Conservation (phyloP, 2,888 invertebrate genomes). For the Pseudanteris insignis region DNA sequence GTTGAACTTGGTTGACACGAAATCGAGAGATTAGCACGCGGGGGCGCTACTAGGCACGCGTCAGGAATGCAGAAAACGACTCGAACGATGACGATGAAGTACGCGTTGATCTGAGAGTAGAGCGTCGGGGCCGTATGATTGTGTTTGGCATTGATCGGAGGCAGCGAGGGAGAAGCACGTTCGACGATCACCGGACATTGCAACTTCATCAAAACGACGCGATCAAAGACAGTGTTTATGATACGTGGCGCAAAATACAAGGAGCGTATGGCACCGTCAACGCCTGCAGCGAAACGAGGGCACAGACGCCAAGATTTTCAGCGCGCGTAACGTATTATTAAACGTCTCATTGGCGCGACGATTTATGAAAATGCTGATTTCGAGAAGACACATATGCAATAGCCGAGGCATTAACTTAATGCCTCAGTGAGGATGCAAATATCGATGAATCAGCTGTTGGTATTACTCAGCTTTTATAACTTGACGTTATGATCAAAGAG, state of each 20-base stretch:
- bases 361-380: slow-evolving; percentile 41
- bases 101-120: no score
- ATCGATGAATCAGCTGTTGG: slow-evolving; percentile 34
- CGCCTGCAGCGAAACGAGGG: slow-evolving; percentile 18
- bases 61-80: no score
- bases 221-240: slow-evolving; percentile 31
- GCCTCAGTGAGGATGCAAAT: no score
- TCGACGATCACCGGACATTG: slow-evolving; percentile 12
- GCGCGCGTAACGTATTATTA: slow-evolving; percentile 36
- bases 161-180: not conserved
- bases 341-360: slow-evolving; percentile 41
- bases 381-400: slow-evolving; percentile 39
- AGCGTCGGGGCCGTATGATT: no score
- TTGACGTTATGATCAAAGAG: no score
- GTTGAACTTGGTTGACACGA: no score
- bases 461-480: no score
- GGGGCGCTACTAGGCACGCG: no score
- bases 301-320: slow-evolving; percentile 21
- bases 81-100: no score
- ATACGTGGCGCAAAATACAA: slow-evolving; percentile 24
- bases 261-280: slow-evolving; percentile 23
- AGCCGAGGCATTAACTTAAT: no score
- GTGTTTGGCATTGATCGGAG: no score
- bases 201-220: slow-evolving; percentile 29
- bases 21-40: no score